Percentiles rank a stretch among this genome's conserved stretches.
Conservation (phyloP, 1,140 invertebrate genomes). For the Drosophila biarmipes region DNA sequence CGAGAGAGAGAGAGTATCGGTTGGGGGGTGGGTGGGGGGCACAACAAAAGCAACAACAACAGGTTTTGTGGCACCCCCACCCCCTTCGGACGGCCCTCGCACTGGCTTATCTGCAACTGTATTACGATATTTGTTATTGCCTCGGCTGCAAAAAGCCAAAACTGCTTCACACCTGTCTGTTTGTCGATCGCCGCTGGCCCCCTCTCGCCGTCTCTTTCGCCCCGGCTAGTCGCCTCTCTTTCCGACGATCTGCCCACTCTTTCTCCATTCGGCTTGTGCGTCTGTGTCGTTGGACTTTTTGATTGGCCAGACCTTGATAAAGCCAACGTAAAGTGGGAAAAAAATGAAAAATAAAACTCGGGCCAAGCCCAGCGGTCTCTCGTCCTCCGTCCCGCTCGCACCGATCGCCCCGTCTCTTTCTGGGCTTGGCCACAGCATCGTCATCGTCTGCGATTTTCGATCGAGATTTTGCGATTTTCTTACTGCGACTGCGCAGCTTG, state of each 20-base stretch:
- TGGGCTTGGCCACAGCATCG: slow-evolving; percentile 69
- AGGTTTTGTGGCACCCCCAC: slow-evolving; percentile 50
- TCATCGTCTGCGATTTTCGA: slow-evolving; percentile 40
- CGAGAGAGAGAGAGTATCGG: slow-evolving; percentile 25
- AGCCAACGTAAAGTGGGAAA: slow-evolving; percentile 29
- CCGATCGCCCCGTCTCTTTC: slow-evolving; percentile 18
- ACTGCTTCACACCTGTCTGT: slow-evolving; percentile 69
- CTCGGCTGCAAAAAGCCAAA: slow-evolving; percentile 39
- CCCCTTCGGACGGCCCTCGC: slow-evolving; percentile 3
- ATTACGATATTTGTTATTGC: slow-evolving; percentile 73
- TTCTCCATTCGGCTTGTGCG: slow-evolving; percentile 44
- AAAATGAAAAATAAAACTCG: slow-evolving; percentile 20
- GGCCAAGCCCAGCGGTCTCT: slow-evolving; percentile 49
- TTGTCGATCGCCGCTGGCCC: slow-evolving; percentile 8
- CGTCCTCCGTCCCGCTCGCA: slow-evolving; percentile 1
- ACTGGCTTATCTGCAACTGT: slow-evolving; percentile 56
- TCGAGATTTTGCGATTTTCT: slow-evolving; percentile 9
- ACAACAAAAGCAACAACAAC: slow-evolving; percentile 21
- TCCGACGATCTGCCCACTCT: slow-evolving; percentile 16
- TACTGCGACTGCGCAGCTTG: slow-evolving; percentile 57
- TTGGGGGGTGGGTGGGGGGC: slow-evolving; percentile 31
- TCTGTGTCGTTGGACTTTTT: slow-evolving; percentile 66
- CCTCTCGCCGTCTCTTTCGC: slow-evolving; percentile 5
- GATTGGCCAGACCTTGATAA: slow-evolving; percentile 82
- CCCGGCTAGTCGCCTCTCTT: slow-evolving; percentile 1